Percentiles rank a stretch among this genome's conserved stretches.
phyloP scores from a whole-genome alignment of 2,888 invertebrate species.

The Syritta pipiens region DNA sequence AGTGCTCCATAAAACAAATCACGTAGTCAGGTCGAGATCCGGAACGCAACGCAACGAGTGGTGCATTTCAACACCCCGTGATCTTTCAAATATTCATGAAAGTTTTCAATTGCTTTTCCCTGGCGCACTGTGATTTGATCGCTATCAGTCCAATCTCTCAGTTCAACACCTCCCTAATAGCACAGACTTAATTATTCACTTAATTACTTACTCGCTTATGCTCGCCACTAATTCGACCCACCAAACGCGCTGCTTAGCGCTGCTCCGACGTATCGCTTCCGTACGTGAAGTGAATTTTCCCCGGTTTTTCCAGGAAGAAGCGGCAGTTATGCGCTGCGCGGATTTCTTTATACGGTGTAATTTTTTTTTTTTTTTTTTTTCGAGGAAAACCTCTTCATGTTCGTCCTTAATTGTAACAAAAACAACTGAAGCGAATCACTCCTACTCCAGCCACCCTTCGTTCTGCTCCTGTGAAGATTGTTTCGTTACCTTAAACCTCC shows the following conservation, averaged over 20 bases:
- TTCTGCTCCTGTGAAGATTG: slow-evolving; percentile 8
- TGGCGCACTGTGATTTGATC: slow-evolving; percentile 2
- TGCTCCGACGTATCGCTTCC: background rate
- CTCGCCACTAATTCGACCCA: slow-evolving; percentile 1
- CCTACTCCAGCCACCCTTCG: background rate
- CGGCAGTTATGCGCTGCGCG: too few species aligned
- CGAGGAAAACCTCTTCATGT: too few species aligned
- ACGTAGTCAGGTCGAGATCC: slow-evolving; percentile 22
- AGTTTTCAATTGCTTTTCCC: slow-evolving; percentile 33
- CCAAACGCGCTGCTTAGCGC: background rate
- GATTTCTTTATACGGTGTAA: too few species aligned
- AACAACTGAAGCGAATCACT: slow-evolving; percentile 5
- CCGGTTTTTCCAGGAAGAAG: too few species aligned
- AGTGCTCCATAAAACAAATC: slow-evolving; percentile 42
- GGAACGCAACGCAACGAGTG: slow-evolving; percentile 7
- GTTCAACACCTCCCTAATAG: slow-evolving; percentile 23
- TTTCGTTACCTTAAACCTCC: slow-evolving; percentile 18
- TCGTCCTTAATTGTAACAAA: background rate
- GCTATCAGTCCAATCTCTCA: background rate
- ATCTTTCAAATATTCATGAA: slow-evolving; percentile 39
- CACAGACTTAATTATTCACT: slow-evolving; percentile 32
- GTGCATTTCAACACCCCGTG: slow-evolving; percentile 6
- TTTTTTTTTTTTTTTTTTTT: too few species aligned
- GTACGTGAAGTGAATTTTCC: background rate
- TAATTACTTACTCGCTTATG: slow-evolving; percentile 33